phyloP scores from a whole-genome alignment of 2,113 vertebrate genomes.

The Balaeniceps rex region DNA sequence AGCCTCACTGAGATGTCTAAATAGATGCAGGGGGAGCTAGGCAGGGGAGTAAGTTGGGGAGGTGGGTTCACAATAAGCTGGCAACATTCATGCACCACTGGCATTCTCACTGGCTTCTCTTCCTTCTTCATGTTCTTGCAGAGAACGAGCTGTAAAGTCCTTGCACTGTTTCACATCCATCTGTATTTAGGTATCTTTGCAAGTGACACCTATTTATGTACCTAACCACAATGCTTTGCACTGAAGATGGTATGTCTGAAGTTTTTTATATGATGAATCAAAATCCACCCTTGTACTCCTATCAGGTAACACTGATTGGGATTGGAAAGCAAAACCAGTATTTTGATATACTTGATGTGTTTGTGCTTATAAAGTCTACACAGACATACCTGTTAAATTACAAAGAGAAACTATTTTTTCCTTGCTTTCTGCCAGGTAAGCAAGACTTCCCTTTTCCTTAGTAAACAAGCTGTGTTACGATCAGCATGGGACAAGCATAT shows the following conservation, averaged over 20 bases:
- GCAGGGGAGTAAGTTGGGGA: background rate
- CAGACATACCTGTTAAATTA: background rate
- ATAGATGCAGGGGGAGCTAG: background rate
- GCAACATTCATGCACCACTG: background rate
- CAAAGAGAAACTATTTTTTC: background rate
- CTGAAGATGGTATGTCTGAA: background rate
- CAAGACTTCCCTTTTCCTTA: background rate
- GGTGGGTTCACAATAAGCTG: background rate
- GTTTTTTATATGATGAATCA: background rate
- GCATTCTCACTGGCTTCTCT: background rate
- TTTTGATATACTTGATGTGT: background rate
- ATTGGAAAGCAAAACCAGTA: background rate
- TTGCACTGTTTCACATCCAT: background rate
- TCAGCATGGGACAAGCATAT: background rate
- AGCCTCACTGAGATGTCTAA: background rate
- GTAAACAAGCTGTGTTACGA: background rate
- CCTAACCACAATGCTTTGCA: background rate
- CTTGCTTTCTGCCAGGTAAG: background rate
- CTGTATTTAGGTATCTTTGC: background rate
- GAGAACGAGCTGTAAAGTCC: background rate
- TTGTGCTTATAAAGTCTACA: background rate
- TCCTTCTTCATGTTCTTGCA: background rate
- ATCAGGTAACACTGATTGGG: background rate
- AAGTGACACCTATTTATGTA: background rate
- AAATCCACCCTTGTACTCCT: background rate